Evolutionary conservation across 53 echinoderm and acorn worm species (phyloP).

Genomic region (Crossaster papposus): DNA sequence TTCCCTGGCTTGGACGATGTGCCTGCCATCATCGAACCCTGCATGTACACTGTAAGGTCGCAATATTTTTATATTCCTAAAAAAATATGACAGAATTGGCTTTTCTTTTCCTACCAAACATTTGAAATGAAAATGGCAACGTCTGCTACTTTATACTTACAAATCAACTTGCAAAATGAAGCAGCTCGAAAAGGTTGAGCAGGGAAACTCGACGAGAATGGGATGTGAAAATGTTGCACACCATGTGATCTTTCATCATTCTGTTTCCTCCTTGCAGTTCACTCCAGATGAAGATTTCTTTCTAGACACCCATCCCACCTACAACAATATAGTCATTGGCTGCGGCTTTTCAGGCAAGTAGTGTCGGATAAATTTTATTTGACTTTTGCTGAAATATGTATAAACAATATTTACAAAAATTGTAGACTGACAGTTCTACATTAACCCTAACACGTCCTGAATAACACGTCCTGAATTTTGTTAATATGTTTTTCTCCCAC

Average conservation of each 20-base stretch:
- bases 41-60: conserved; percentile 85
- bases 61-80: not conserved
- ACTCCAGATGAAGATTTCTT: conserved; percentile 74
- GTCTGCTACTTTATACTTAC: no score
- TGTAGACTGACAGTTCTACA: no score
- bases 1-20: conserved; percentile 73
- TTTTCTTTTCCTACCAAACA: no score
- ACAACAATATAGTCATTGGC: conserved; percentile 85
- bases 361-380: not conserved
- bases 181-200: no score
- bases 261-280: conserved; percentile 23
- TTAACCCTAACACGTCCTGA: no score
- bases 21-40: conserved; percentile 75
- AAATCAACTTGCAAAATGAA: no score
- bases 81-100: no score
- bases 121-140: no score
- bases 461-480: not conserved
- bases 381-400: no score
- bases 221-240: no score
- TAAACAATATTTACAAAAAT: no score
- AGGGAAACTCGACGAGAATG: no score
- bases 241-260: not conserved
- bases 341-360: conserved; percentile 90
- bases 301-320: conserved; percentile 79
- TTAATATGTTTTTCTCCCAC: not conserved